phyloP scores from a whole-genome alignment of 2,888 invertebrate genomes.

The Drosophila fulvimacula region DNA sequence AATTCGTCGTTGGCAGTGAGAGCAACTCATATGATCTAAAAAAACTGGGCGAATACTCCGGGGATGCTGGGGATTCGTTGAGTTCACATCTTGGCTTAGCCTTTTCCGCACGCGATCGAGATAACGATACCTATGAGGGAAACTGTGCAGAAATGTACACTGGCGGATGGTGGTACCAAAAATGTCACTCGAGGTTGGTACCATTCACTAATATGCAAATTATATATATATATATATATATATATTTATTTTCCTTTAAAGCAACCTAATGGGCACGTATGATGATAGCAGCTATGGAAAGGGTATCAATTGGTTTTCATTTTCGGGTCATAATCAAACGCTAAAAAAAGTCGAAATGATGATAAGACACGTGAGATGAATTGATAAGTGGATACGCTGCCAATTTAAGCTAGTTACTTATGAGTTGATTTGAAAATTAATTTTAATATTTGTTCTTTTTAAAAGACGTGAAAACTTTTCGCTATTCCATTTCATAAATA shows the following conservation, averaged over 20 bases:
- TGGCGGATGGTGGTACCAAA: conserved; percentile 91
- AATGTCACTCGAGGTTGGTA: conserved; percentile 87
- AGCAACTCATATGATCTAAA: conserved; percentile 88
- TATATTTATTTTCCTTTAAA: conserved; percentile 57
- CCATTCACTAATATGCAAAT: no score
- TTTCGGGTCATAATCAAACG: conserved; percentile 87
- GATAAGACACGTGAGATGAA: conserved; percentile 85
- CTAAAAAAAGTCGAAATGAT: conserved; percentile 88
- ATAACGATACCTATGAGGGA: conserved; percentile 89
- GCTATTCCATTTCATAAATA: background rate
- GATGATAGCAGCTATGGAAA: conserved; percentile 86
- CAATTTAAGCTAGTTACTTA: no score
- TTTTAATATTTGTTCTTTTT: background rate
- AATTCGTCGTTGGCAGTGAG: conserved; percentile 88
- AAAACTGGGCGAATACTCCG: conserved; percentile 88
- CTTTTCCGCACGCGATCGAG: conserved; percentile 88
- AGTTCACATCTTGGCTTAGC: conserved; percentile 88
- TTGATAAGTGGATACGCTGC: background rate
- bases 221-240: no score
- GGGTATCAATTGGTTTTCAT: conserved; percentile 89
- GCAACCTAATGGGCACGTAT: conserved; percentile 89
- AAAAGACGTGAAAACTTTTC: background rate
- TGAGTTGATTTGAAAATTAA: background rate
- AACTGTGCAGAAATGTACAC: conserved; percentile 88
- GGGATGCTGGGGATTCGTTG: conserved; percentile 89